phyloP scores from a whole-genome alignment of 2,888 invertebrate genomes.

The Diarsia dahlii region DNA sequence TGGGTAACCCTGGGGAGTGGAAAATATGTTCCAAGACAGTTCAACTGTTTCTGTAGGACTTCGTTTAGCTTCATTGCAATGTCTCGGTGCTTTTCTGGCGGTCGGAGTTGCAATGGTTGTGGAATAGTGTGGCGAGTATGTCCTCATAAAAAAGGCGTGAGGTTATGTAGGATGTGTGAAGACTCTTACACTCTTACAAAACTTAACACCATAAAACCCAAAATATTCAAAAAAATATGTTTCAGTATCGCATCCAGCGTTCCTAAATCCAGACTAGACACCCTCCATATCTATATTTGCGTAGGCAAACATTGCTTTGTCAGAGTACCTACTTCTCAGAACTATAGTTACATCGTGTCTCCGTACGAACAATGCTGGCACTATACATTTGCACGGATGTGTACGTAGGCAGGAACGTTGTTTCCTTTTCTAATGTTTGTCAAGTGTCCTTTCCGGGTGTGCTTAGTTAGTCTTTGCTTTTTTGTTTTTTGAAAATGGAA shows the following conservation, averaged over 20 bases:
- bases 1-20: no score
- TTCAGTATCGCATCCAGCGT: constrained; percentile 45
- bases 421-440: constrained; percentile 48
- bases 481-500: constrained; percentile 25
- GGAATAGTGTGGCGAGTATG: no score
- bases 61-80: no score
- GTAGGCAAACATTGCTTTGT: constrained; percentile 52
- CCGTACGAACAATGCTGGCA: constrained; percentile 42
- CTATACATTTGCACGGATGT: constrained; percentile 17
- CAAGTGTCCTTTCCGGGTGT: constrained; percentile 49
- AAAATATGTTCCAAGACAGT: no score
- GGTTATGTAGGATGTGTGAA: no score
- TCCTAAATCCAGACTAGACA: constrained; percentile 53
- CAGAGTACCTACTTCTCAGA: constrained; percentile 41
- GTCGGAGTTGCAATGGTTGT: no score
- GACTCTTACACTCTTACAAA: background rate
- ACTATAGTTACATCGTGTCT: constrained; percentile 60
- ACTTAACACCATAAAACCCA: background rate
- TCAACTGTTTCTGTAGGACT: no score
- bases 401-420: constrained; percentile 38
- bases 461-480: constrained; percentile 49
- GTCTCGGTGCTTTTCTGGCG: no score
- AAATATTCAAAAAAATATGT: background rate
- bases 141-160: no score
- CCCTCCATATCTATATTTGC: constrained; percentile 47